Evolutionary conservation across 2,113 vertebrate species (phyloP).

Genomic region (Atractosteus spatula): DNA sequence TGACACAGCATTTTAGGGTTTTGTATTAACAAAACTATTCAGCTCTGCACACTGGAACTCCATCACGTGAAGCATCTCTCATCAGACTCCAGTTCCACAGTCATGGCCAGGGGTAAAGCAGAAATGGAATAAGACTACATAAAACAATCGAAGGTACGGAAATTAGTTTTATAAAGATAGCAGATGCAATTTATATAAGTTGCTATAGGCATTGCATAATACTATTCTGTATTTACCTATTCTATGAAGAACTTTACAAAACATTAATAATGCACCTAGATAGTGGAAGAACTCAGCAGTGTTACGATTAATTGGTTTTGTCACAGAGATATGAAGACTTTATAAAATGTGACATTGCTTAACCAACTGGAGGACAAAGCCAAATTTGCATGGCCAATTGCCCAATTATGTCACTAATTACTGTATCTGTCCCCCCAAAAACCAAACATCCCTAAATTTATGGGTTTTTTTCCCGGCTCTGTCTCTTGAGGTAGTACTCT

Average conservation of each 20-base stretch:
- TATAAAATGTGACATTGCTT: constrained; percentile 9
- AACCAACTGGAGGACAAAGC: constrained; percentile 7
- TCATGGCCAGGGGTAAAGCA: background rate
- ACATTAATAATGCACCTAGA: background rate
- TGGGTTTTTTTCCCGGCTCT: background rate
- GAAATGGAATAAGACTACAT: background rate
- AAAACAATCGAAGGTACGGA: background rate
- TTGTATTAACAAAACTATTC: no score
- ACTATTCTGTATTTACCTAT: constrained; percentile 3
- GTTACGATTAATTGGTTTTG: constrained; percentile 1
- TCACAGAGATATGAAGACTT: constrained; percentile 5
- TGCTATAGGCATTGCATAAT: constrained; percentile 1
- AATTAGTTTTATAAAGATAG: background rate
- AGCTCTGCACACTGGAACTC: no score
- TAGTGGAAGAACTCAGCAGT: background rate
- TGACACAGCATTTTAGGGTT: no score
- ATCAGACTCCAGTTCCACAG: background rate
- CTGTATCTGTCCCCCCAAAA: constrained; percentile 9
- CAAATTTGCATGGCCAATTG: constrained; percentile 17
- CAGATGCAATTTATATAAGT: background rate
- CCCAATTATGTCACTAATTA: background rate
- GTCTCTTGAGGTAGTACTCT: background rate
- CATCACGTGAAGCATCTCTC: background rate
- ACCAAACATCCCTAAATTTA: constrained; percentile 19
- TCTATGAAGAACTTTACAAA: background rate